Evolutionary conservation across 2,888 invertebrate species (phyloP).

Genomic region (Hypercompe scribonia): DNA sequence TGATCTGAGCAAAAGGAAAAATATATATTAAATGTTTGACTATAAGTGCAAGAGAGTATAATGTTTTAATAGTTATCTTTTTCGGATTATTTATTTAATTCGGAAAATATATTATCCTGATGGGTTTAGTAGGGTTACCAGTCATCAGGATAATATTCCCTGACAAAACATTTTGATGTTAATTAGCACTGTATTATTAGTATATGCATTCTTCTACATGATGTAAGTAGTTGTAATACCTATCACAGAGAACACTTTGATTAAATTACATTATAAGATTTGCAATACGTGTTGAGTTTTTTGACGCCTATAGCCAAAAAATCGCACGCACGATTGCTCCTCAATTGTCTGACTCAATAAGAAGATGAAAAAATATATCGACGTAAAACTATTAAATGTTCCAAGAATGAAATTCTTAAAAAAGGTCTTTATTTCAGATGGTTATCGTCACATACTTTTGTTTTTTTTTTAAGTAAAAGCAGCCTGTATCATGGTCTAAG

Average conservation of each 20-base stretch:
- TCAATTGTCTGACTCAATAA: neutral
- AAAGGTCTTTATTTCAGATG: too few species aligned
- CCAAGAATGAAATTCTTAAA: too few species aligned
- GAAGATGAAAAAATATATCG: neutral
- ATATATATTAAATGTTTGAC: too few species aligned
- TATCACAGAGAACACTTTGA: neutral
- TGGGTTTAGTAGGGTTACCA: too few species aligned
- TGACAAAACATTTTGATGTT: neutral
- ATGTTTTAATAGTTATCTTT: too few species aligned
- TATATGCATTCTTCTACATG: neutral
- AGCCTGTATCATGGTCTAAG: too few species aligned
- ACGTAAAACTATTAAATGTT: neutral
- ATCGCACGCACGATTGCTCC: neutral
- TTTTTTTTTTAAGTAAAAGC: too few species aligned
- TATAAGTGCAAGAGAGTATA: too few species aligned
- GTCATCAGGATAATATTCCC: too few species aligned
- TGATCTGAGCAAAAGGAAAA: too few species aligned
- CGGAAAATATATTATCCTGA: neutral
- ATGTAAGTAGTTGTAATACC: neutral
- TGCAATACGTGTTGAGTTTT: neutral
- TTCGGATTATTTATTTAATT: too few species aligned
- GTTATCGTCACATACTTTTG: too few species aligned
- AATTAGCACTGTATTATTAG: neutral
- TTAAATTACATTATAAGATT: neutral
- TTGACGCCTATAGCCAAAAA: constrained; percentile 1